A percentile compares a stretch with the other conserved stretches of the same genome.
phyloP scores from a whole-genome alignment of 2,888 invertebrate genomes.

The Drosophila bunnanda region DNA sequence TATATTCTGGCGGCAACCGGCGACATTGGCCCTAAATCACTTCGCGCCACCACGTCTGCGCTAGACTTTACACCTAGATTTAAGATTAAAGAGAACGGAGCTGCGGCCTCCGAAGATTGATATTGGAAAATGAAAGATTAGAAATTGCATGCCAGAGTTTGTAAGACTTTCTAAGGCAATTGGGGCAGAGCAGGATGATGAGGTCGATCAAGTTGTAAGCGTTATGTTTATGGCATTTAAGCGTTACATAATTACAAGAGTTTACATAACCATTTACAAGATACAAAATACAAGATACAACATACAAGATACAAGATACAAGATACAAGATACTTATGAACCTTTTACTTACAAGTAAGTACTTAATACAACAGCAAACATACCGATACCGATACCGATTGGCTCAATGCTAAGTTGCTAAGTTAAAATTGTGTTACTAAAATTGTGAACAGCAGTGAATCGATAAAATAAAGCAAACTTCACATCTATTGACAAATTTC shows the following conservation, averaged over 20 bases:
- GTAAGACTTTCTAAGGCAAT: conserved; percentile 63
- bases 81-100: conserved; percentile 10
- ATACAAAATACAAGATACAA: conserved; percentile 14
- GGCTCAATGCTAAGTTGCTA: conserved; percentile 44
- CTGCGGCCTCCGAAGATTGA: conserved; percentile 9
- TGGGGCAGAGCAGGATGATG: conserved; percentile 6
- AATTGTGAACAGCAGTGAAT: conserved; percentile 66
- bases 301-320: conserved; percentile 8
- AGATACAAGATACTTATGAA: conserved; percentile 49
- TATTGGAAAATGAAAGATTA: neutral
- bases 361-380: conserved; percentile 58
- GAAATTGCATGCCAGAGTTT: conserved; percentile 40
- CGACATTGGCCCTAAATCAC: conserved; percentile 25
- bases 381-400: conserved; percentile 32
- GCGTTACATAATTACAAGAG: conserved; percentile 45
- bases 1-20: conserved; percentile 28
- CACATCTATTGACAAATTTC: conserved; percentile 72
- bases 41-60: conserved; percentile 33
- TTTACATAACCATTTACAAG: conserved; percentile 54
- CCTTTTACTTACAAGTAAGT: conserved; percentile 65
- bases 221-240: conserved; percentile 52
- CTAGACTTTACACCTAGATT: conserved; percentile 33
- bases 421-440: conserved; percentile 62
- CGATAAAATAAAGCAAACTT: conserved; percentile 74
- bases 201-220: conserved; percentile 46